Conservation (phyloP, 2,113 vertebrate genomes). For the Vireo altiloquus region DNA sequence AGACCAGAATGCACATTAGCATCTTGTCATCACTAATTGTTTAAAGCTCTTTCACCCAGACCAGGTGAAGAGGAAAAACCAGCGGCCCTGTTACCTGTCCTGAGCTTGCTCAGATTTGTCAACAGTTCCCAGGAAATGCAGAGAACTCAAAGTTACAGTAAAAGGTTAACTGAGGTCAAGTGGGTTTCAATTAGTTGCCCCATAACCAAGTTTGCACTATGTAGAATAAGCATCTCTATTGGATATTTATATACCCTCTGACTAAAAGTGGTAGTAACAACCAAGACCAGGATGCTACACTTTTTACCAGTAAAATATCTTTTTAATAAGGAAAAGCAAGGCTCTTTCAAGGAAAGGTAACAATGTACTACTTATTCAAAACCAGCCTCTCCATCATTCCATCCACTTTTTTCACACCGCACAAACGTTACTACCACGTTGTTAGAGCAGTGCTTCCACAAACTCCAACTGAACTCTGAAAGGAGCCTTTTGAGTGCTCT, state of each 20-base stretch:
- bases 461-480: not conserved
- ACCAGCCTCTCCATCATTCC: not conserved
- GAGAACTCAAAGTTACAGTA: not conserved
- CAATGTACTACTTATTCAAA: not conserved
- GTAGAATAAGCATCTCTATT: not conserved
- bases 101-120: not conserved
- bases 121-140: not conserved
- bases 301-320: not conserved
- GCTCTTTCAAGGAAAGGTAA: not conserved
- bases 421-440: fast-evolving
- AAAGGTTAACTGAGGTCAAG: not conserved
- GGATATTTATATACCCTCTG: not conserved
- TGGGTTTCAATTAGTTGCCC: not conserved
- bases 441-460: not conserved
- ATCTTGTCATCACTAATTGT: not conserved
- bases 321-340: not conserved
- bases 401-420: not conserved
- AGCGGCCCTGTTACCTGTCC: not conserved
- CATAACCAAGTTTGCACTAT: not conserved
- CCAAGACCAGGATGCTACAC: not conserved
- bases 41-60: not conserved
- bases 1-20: not conserved
- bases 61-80: not conserved
- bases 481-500: not conserved
- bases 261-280: not conserved